Base-by-base conservation (phyloP, 2,888 invertebrate species). In the Ennomos fuscantarius region DNA sequence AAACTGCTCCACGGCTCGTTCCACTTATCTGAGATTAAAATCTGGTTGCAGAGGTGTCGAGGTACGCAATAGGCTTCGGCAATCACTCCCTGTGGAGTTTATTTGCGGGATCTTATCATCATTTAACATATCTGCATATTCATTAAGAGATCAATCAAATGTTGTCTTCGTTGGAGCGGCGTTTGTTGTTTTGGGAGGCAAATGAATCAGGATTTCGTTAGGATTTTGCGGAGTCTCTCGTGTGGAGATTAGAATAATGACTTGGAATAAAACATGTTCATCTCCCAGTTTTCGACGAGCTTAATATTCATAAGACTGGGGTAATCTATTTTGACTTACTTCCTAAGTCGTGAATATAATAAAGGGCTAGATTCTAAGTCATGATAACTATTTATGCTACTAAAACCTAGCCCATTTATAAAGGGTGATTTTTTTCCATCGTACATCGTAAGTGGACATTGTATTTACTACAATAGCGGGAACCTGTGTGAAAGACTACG, bases 21-120 rank as follows among this genome's bases (percentile, higher is more conserved):
- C 78, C 78, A 83, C 82, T 86, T 91, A 92, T 92, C 92, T 91
- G 84, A 87, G 91, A 92, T 92, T 91, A 89, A 92, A 90, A 92
- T 92, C 91, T 86, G 82, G 80, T 80, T 81, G 69, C 72, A 64
- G 70, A 68, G 57, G 75, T 66, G 73, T 44, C 77, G 76, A 72
- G 76, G 72, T 75, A 79, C 79, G 80, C 75, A 78, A 80, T 82
- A 84, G 84, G 84, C 85, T 78, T 75, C 76, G 79, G 76, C 85
- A 86, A 90, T 90, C 89, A 84, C 89, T 89, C 92, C 90, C 85
- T 72, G 55, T 85, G 89, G 92, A 89, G 74, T 79, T 84, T 87
- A 87, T 87, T 86, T 86, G 89, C 75, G 86, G 84, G 79, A 77
- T 78, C 85, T 86, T 89, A 89, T 87, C 87, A 81, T 71, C 77